Base-by-base conservation (phyloP, 1,140 invertebrate genomes). In the Brachionus rotundiformis region DNA sequence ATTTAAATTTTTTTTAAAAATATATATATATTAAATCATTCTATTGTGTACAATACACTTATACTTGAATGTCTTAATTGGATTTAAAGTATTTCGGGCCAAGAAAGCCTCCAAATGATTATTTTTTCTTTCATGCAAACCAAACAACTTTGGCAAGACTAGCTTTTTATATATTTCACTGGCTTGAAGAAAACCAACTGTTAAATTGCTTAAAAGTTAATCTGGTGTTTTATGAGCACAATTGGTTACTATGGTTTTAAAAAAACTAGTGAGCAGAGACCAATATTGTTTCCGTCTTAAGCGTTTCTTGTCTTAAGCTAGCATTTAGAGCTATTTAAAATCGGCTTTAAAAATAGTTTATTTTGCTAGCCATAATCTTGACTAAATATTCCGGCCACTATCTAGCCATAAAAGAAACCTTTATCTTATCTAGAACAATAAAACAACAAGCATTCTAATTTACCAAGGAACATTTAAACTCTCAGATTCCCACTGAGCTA, bases 201-300 rank as follows among this genome's bases (percentile, higher is more conserved):
- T 54, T 54, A 8, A 54, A 54, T 54, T 54, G 19, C 19, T 19
- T 7, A 16, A 2, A 54, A 54, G 23, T 54, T 54, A 54, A 54
- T 54, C 47, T 54, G 5, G 47, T 54, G 47, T 54, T 54, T 54
- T 19, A 19, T 19, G 47, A n/a, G 23, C 47, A 23, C 19, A 54
- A 54, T 16, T 16, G 19, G 47, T 54, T 19, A 54, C 47, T 54
- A 54, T 54, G 47, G 47, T 54, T 54, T 49, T 54, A n/a, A 25
- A 54, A 54, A 54, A 54, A 54, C 19, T 25, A 19, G 1, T 19
- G 8, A 23, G 39, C n/a, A 5, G n/a, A 54, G 47, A 54, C 8
- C 47, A 54, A 54, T 54, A 54, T 54, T 54, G 47, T 54, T 54
- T 54, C 47, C 47, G 47, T 54, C 19, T 54, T 54, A 54, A 16